Conservation (phyloP, 1,140 invertebrate genomes). For the Coenobita brevimanus region DNA sequence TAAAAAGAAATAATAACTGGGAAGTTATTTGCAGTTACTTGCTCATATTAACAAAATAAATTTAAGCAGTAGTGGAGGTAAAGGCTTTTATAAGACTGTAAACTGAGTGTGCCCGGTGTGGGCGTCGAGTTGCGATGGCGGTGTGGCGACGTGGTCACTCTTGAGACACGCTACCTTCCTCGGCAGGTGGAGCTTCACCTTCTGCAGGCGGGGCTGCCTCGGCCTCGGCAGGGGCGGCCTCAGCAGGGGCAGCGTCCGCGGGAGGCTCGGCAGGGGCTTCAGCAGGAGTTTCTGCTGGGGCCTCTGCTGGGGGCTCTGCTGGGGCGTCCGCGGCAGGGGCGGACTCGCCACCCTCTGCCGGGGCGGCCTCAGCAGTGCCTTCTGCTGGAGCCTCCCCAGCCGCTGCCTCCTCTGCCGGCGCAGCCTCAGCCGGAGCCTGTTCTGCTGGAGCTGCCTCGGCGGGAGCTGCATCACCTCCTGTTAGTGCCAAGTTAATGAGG, state of each 20-base stretch:
- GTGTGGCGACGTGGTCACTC: background rate
- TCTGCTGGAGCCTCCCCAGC: slow-evolving; percentile 40
- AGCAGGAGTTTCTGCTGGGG: slow-evolving; percentile 42
- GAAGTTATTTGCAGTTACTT: too few species aligned
- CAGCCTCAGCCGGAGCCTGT: slow-evolving; percentile 28
- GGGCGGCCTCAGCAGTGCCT: slow-evolving; percentile 46
- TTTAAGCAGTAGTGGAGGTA: too few species aligned
- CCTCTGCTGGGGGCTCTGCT: slow-evolving; percentile 48
- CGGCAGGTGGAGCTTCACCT: slow-evolving; percentile 39
- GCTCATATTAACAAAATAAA: too few species aligned
- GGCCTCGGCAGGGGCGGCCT: slow-evolving; percentile 43
- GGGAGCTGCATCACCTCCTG: slow-evolving; percentile 43
- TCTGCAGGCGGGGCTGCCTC: slow-evolving; percentile 39
- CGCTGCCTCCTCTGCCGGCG: slow-evolving; percentile 37
- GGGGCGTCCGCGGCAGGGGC: slow-evolving; percentile 41
- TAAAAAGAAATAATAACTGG: too few species aligned
- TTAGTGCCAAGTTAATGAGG: slow-evolving; percentile 58
- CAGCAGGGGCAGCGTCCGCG: slow-evolving; percentile 34
- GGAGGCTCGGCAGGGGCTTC: slow-evolving; percentile 42
- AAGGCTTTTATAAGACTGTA: too few species aligned
- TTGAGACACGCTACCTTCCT: slow-evolving; percentile 52
- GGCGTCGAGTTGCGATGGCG: background rate
- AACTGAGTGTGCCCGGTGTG: background rate
- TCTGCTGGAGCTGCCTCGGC: slow-evolving; percentile 26
- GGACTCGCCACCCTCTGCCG: slow-evolving; percentile 44